Percentiles rank a stretch among this genome's conserved stretches.
phyloP scores from a whole-genome alignment of 2,888 invertebrate species.

The Diarsia rubi region DNA sequence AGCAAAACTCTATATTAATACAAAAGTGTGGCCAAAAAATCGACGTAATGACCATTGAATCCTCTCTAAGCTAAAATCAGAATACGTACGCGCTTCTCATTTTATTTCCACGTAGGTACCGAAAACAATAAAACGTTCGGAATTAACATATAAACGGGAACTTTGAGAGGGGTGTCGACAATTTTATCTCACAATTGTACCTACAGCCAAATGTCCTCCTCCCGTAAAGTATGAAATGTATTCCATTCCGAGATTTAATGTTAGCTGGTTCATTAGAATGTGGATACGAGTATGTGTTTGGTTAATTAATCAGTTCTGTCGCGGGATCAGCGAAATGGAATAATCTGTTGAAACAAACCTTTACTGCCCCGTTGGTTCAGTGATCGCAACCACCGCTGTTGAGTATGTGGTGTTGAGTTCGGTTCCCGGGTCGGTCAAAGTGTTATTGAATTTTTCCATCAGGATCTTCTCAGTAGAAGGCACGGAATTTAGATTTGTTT shows the following conservation, averaged over 20 bases:
- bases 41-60: slow-evolving; percentile 36
- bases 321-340: not conserved
- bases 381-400: too few relatives aligned
- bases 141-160: slow-evolving; percentile 78
- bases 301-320: slow-evolving; percentile 42
- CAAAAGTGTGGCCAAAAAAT: slow-evolving; percentile 10
- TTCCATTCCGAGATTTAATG: slow-evolving; percentile 51
- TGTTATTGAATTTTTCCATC: too few relatives aligned
- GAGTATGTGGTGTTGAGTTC: too few relatives aligned
- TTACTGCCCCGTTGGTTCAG: too few relatives aligned
- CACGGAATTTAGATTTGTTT: too few relatives aligned
- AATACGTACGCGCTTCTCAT: slow-evolving; percentile 47
- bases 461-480: too few relatives aligned
- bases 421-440: too few relatives aligned
- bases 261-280: slow-evolving; percentile 46
- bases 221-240: slow-evolving; percentile 55
- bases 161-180: slow-evolving; percentile 54
- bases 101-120: slow-evolving; percentile 66
- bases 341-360: not conserved
- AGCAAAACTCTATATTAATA: not conserved
- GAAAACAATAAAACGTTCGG: slow-evolving; percentile 74
- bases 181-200: slow-evolving; percentile 56
- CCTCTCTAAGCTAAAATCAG: slow-evolving; percentile 41
- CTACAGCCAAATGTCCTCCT: slow-evolving; percentile 52
- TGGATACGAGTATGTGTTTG: slow-evolving; percentile 39